Evolutionary conservation across 2,888 invertebrate genomes (phyloP).

Genomic region (Melikaiella ostensackeni): DNA sequence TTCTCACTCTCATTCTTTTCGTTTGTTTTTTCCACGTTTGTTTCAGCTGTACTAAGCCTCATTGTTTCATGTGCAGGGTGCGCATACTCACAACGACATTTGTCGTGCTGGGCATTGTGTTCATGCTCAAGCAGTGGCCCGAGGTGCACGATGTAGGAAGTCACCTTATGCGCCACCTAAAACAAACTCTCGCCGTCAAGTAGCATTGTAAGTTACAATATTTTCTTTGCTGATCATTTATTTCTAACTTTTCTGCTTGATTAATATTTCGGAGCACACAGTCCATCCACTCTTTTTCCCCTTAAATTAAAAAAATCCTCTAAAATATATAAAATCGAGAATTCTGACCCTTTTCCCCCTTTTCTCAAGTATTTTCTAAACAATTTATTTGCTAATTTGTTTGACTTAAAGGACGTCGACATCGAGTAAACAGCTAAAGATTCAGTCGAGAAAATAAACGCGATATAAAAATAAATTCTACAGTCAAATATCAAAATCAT

Average conservation of each 20-base stretch:
- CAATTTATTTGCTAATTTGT: too few relatives aligned
- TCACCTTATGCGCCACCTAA: constrained; percentile 87
- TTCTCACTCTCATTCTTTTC: constrained; percentile 68
- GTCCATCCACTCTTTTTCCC: too few relatives aligned
- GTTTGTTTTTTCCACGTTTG: constrained; percentile 66
- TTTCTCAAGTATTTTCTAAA: too few relatives aligned
- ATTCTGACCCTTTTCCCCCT: too few relatives aligned
- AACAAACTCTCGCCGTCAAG: constrained; percentile 87
- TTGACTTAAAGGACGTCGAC: too few relatives aligned
- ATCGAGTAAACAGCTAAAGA: too few relatives aligned
- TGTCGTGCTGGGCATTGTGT: constrained; percentile 88
- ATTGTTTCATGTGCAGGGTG: constrained; percentile 83
- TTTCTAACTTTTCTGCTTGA: not conserved
- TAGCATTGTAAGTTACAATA: constrained; percentile 76
- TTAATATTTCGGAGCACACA: too few relatives aligned
- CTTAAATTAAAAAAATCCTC: too few relatives aligned
- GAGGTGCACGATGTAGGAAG: constrained; percentile 91
- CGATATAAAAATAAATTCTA: too few relatives aligned
- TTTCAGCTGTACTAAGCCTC: constrained; percentile 77
- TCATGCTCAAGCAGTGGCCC: constrained; percentile 93
- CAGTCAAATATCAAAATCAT: too few relatives aligned
- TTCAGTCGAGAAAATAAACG: too few relatives aligned
- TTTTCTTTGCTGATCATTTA: not conserved
- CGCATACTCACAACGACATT: constrained; percentile 91
- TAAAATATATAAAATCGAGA: too few relatives aligned